A percentile compares a stretch with the other conserved stretches of the same genome.
These are phyloP conservation scores for Galagoides demidoff DNA, from an alignment of 2,797 vertebrate species.

Conservation along the genomic window DNA sequence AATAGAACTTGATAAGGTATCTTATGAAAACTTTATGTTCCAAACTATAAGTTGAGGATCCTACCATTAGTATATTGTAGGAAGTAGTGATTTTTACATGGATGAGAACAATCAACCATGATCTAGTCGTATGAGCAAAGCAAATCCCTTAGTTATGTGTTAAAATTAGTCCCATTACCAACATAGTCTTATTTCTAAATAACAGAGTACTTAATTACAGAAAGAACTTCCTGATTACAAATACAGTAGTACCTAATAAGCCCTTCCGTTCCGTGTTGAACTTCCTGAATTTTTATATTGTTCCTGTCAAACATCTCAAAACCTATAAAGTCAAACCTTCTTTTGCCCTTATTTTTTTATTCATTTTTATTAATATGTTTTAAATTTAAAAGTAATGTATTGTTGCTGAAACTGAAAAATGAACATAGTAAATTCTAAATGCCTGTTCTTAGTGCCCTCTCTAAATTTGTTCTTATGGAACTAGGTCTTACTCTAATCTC, in stretches of 20 bases:
- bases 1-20: not conserved
- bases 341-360: not conserved
- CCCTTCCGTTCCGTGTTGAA: not conserved
- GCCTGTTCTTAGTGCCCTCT: not conserved
- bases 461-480: not conserved
- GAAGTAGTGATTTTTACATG: slow-evolving; percentile 36
- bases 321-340: not conserved
- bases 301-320: slow-evolving; percentile 27
- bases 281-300: not conserved
- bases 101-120: not conserved
- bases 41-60: not conserved
- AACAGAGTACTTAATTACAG: not conserved
- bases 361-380: slow-evolving; percentile 33
- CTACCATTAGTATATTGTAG: not conserved
- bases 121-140: slow-evolving; percentile 22
- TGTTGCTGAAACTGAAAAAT: not conserved
- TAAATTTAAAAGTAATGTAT: not conserved
- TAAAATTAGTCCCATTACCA: not conserved
- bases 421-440: not conserved
- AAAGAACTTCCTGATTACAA: not conserved
- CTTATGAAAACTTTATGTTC: slow-evolving; percentile 23
- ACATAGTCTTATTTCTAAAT: not conserved
- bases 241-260: not conserved
- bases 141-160: not conserved
- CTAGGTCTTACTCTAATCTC: not conserved